These are phyloP conservation scores for Lasioglossum pauxillum DNA, from an alignment of 2,888 invertebrate genomes.

Conservation along the genomic window DNA sequence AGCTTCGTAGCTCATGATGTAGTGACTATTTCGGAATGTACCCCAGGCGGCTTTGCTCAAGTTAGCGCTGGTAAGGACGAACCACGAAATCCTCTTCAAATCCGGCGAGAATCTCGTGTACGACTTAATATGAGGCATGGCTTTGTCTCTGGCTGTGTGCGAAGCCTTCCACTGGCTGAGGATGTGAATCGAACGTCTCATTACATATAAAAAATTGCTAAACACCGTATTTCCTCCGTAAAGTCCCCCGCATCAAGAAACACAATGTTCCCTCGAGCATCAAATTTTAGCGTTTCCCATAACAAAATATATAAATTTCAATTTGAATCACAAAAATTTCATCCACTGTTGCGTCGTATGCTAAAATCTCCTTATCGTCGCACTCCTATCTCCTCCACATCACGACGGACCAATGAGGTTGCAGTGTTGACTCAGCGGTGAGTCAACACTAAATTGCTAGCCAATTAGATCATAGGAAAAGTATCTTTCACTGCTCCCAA, in stretches of 20 bases:
- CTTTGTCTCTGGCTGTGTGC: constrained; percentile 88
- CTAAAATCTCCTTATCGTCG: neutral
- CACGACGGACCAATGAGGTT: neutral
- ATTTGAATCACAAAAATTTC: neutral
- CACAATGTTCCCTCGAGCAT: neutral
- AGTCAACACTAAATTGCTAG: neutral
- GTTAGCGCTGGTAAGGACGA: constrained; percentile 96
- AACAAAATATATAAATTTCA: neutral
- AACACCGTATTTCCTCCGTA: neutral
- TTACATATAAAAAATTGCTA: neutral
- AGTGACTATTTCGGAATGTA: constrained; percentile 85
- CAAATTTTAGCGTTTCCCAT: neutral
- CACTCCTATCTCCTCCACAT: neutral
- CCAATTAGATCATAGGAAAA: neutral
- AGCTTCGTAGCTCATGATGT: constrained; percentile 94
- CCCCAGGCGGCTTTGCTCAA: constrained; percentile 99
- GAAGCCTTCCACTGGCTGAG: constrained; percentile 92
- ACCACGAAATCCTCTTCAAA: constrained; percentile 90
- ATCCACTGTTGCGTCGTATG: neutral
- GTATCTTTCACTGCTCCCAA: neutral
- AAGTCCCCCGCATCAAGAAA: neutral
- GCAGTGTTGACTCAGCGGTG: neutral
- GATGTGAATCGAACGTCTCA: neutral
- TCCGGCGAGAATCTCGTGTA: constrained; percentile 92
- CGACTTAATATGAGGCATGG: constrained; percentile 98